Evolutionary conservation across 2,113 vertebrate genomes (phyloP).

Genomic region (Excalfactoria chinensis): DNA sequence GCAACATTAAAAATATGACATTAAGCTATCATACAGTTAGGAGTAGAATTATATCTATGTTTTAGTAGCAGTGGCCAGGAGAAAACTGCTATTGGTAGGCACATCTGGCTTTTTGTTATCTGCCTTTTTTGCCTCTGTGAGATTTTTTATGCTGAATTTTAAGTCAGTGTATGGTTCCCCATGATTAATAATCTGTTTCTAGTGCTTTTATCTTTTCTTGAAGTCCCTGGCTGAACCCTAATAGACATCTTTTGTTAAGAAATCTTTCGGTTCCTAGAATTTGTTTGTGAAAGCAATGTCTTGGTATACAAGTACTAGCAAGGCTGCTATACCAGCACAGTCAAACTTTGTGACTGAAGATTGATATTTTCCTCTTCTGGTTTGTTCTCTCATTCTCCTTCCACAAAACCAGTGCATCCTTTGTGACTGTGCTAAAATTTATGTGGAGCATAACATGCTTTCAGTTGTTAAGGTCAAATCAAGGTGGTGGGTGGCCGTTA

Average conservation of each 20-base stretch:
- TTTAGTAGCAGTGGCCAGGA: background rate
- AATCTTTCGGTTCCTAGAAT: background rate
- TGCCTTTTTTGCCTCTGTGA: background rate
- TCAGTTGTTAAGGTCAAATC: background rate
- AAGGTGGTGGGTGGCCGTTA: background rate
- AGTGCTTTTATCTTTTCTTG: background rate
- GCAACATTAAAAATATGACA: background rate
- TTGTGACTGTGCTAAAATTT: conserved; percentile 8
- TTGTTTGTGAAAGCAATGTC: background rate
- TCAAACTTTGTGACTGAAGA: background rate
- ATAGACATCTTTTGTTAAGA: background rate
- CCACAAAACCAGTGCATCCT: background rate
- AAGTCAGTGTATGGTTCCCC: background rate
- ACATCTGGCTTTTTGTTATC: background rate
- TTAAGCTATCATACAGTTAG: background rate
- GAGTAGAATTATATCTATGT: background rate
- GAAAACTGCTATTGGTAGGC: background rate
- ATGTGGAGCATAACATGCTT: background rate
- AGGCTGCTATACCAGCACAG: background rate
- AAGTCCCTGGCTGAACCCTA: background rate
- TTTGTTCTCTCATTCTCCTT: background rate
- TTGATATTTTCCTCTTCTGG: background rate
- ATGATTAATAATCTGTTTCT: background rate
- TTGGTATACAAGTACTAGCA: background rate
- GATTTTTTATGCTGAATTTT: background rate